phyloP scores from a whole-genome alignment of 2,888 invertebrate genomes.

The Pollenia angustigena region DNA sequence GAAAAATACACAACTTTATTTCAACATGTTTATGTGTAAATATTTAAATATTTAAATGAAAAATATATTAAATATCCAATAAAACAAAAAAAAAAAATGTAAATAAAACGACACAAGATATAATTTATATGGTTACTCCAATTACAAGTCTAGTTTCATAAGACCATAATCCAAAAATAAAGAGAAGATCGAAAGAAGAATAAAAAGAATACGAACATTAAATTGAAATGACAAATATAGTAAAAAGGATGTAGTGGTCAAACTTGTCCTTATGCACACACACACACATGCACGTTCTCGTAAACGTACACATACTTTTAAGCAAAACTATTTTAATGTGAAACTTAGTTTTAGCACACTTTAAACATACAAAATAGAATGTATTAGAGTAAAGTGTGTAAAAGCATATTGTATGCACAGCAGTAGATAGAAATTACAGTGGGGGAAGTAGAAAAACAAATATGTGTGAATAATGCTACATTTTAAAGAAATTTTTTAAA shows the following conservation, averaged over 20 bases:
- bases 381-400: background rate
- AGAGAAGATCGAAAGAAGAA: conserved; percentile 3
- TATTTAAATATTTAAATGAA: conserved; percentile 22
- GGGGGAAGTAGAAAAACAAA: background rate
- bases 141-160: conserved; percentile 47
- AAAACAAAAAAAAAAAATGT: background rate
- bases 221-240: conserved; percentile 54
- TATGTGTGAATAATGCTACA: background rate
- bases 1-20: background rate
- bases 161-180: conserved; percentile 34
- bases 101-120: conserved; percentile 15
- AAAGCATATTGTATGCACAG: conserved; percentile 3
- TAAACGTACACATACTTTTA: background rate
- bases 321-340: conserved; percentile 19
- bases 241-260: conserved; percentile 53
- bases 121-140: conserved; percentile 55
- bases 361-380: conserved; percentile 3
- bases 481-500: background rate
- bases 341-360: conserved; percentile 26
- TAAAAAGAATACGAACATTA: conserved; percentile 13
- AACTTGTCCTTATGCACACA: background rate
- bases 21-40: background rate
- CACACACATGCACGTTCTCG: background rate
- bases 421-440: background rate
- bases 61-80: conserved; percentile 8